Percentiles rank a stretch among this genome's conserved stretches.
These are phyloP conservation scores for Abrostola triplasia DNA, from an alignment of 2,888 invertebrate species.

Conservation along the genomic window DNA sequence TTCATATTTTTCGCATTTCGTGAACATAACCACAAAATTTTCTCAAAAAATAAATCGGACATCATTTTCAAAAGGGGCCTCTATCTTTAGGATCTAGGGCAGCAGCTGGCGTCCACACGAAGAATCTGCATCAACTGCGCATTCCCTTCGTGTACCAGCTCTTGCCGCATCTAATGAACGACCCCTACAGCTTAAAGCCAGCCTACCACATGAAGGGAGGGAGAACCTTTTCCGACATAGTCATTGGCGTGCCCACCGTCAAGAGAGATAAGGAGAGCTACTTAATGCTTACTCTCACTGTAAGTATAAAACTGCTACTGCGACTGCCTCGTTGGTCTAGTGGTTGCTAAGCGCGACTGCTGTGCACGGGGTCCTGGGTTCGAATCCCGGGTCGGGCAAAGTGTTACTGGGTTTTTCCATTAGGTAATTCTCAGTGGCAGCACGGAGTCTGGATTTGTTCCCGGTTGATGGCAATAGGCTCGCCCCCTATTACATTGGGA, in stretches of 20 bases:
- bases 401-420: no score
- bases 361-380: no score
- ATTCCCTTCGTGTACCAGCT: slow-evolving; percentile 95
- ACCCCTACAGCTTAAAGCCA: slow-evolving; percentile 93
- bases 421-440: no score
- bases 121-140: slow-evolving; percentile 85
- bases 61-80: not conserved
- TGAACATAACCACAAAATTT: not conserved
- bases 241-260: slow-evolving; percentile 97
- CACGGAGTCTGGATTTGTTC: no score
- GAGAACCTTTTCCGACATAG: slow-evolving; percentile 93
- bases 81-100: slow-evolving; percentile 61
- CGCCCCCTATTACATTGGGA: no score
- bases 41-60: no score
- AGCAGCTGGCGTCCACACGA: slow-evolving; percentile 75
- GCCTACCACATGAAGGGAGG: slow-evolving; percentile 93
- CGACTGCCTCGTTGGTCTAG: no score
- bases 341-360: no score
- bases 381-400: no score
- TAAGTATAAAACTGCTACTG: slow-evolving; percentile 49
- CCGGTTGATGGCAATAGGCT: no score
- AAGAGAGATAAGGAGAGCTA: slow-evolving; percentile 96
- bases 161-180: slow-evolving; percentile 94
- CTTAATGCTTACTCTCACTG: slow-evolving; percentile 92
- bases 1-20: no score